These are phyloP conservation scores for Xanthia icteritia DNA, from an alignment of 2,888 invertebrate species.

Conservation along the genomic window DNA sequence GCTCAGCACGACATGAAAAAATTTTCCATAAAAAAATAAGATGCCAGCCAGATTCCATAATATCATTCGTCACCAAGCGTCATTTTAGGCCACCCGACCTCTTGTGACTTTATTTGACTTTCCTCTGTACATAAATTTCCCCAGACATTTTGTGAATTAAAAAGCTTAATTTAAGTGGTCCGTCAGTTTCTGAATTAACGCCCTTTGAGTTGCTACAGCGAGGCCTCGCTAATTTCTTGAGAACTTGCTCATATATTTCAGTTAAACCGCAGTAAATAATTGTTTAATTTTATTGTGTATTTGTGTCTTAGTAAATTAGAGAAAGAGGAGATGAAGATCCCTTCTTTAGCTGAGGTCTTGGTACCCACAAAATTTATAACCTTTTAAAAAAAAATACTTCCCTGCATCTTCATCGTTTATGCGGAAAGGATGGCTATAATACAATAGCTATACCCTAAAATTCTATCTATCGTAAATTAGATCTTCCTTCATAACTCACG, in stretches of 20 bases:
- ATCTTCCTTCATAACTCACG: slow-evolving; percentile 25
- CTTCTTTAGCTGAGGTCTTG: not conserved
- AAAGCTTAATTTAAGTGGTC: slow-evolving; percentile 69
- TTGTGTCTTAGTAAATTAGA: slow-evolving; percentile 17
- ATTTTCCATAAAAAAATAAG: not conserved
- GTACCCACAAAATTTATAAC: not conserved
- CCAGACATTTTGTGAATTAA: slow-evolving; percentile 68
- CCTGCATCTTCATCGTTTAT: not conserved
- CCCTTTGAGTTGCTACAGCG: slow-evolving; percentile 45
- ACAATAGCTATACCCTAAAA: not conserved
- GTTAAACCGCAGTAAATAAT: slow-evolving; percentile 27
- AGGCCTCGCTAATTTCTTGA: slow-evolving; percentile 37
- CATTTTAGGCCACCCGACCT: slow-evolving; percentile 54
- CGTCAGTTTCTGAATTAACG: slow-evolving; percentile 63
- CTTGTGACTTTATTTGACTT: slow-evolving; percentile 67
- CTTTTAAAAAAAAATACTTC: not conserved
- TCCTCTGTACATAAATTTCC: slow-evolving; percentile 67
- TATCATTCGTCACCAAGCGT: slow-evolving; percentile 31
- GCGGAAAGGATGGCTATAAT: not conserved
- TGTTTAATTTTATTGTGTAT: slow-evolving; percentile 20
- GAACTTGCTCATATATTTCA: slow-evolving; percentile 45
- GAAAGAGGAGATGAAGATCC: not conserved
- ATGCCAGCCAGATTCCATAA: not conserved
- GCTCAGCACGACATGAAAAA: no score
- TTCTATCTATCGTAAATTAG: slow-evolving; percentile 26